Base-by-base conservation (phyloP, 1,140 invertebrate genomes). In the Calycopis cecrops region DNA sequence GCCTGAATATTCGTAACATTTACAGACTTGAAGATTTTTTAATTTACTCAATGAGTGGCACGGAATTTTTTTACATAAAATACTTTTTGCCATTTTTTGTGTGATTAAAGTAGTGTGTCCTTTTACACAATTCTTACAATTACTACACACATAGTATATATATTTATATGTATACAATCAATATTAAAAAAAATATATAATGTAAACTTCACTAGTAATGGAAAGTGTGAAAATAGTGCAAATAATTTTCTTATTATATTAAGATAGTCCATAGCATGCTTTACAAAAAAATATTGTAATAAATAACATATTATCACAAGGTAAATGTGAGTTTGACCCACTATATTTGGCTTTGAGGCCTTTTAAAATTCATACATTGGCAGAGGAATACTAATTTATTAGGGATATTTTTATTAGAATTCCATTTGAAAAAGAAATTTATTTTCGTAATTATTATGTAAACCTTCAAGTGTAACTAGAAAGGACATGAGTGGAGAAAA, bases 301-400 rank as follows among this genome's bases (percentile, higher is more conserved):
- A 66, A 66, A 42, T 65, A 57, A 64, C 65, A 63, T 58, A 57
- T 65, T 76, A 81, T 81, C 78, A 81, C 78, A 81, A 76, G 68
- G 63, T 68, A 73, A 64, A 64, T 59, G 60, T 66, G 69, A 79
- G 78, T 84, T 58, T 59, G 35, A 64, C 60, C 56, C 57, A 51
- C 55, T 59, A 57, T 62, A 60, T 28, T 56, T 53, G 44, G 52
- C 44, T 35, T 38, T 37, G 14, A 14, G 38, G 35, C 35, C 16
- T 38, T 35, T 38, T 11, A 17, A 35, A 21, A 28, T 28, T 18
- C 12, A 42, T 44, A 12, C 33, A 42, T 14, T 28, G 38, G 12
- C 52, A 44, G 40, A 16, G 40, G 40, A 17, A 44, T 9, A 44
- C 9, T 17, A 44, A 42, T 42, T 42, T 7, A 28, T 28, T 16